Conservation (phyloP, 2,797 vertebrate species). For the Luscinia luscinia region DNA sequence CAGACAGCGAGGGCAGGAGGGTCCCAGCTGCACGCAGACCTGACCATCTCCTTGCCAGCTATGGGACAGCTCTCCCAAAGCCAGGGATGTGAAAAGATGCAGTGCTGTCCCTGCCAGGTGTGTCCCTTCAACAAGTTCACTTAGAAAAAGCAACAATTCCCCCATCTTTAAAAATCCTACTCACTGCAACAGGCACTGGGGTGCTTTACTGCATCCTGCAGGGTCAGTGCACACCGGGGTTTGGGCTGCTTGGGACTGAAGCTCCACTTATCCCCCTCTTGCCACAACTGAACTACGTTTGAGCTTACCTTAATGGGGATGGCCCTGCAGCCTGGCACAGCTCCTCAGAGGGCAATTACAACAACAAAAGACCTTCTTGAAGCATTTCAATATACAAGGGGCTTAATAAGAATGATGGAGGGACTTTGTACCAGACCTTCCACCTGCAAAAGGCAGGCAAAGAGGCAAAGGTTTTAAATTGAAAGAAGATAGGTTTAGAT, state of each 20-base stretch:
- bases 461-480: background rate
- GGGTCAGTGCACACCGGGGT: fast-evolving
- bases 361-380: background rate
- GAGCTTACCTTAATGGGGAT: background rate
- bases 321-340: background rate
- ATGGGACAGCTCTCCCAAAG: background rate
- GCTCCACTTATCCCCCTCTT: background rate
- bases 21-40: background rate
- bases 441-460: background rate
- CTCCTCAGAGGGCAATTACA: background rate
- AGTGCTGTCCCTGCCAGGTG: too few relatives aligned
- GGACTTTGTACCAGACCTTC: background rate
- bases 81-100: background rate
- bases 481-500: background rate
- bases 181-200: background rate
- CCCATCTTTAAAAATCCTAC: background rate
- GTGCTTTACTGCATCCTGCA: background rate
- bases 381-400: background rate
- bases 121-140: background rate
- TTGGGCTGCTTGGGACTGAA: fast-evolving
- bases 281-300: background rate
- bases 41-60: background rate
- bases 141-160: background rate
- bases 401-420: background rate
- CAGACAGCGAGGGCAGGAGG: background rate